phyloP scores from a whole-genome alignment of 2,113 vertebrate species.

The Halichoerus grypus region DNA sequence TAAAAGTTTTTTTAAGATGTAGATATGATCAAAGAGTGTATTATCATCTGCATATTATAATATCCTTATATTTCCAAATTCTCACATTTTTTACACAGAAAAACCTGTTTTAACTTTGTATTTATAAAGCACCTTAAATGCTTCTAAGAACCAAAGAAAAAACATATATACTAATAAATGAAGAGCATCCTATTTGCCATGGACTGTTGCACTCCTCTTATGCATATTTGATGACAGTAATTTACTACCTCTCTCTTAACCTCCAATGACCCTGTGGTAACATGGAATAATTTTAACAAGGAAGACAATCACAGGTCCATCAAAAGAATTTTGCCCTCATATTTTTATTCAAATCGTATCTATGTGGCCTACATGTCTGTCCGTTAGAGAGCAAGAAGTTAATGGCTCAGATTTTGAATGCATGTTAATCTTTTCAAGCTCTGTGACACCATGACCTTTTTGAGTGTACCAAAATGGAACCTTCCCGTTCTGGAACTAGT shows the following conservation, averaged over 20 bases:
- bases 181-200: background rate
- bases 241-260: constrained; percentile 14
- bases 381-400: constrained; percentile 57
- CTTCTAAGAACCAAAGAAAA: background rate
- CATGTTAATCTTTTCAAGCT: constrained; percentile 50
- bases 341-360: constrained; percentile 67
- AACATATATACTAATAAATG: background rate
- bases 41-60: background rate
- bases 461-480: background rate
- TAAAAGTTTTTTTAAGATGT: background rate
- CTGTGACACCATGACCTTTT: background rate
- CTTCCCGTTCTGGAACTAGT: background rate
- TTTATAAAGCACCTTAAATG: background rate
- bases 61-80: background rate
- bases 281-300: constrained; percentile 50
- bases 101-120: background rate
- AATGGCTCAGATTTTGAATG: constrained; percentile 55
- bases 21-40: background rate
- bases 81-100: background rate
- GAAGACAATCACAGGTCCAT: constrained; percentile 30
- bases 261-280: background rate
- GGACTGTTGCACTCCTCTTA: background rate
- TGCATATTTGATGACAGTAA: constrained; percentile 45
- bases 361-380: constrained; percentile 40
- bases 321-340: constrained; percentile 36